Conservation (phyloP, 2,113 vertebrate genomes). For the Sebastes schlegelii region DNA sequence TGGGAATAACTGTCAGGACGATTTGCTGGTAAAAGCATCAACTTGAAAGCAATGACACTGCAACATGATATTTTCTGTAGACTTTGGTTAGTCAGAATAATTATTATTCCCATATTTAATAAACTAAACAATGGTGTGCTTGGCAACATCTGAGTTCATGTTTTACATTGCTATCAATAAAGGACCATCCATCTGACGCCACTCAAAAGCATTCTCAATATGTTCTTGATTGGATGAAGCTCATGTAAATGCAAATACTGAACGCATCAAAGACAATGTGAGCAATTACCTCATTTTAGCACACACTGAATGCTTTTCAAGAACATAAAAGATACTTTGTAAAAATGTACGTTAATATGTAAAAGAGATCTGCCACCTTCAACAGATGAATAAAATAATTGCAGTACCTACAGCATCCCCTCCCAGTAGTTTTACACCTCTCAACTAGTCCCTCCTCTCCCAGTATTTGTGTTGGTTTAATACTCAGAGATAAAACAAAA, state of each 20-base stretch:
- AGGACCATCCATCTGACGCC: neutral
- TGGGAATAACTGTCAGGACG: conserved; percentile 21
- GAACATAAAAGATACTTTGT: neutral
- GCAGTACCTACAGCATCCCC: neutral
- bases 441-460: neutral
- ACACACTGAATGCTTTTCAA: neutral
- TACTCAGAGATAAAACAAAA: neutral
- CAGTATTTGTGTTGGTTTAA: neutral
- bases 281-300: neutral
- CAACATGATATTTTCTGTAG: neutral
- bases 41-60: neutral
- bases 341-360: neutral
- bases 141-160: neutral
- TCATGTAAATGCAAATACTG: neutral
- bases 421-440: neutral
- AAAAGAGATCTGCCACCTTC: neutral
- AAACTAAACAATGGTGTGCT: neutral
- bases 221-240: neutral
- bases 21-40: conserved; percentile 14
- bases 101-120: neutral
- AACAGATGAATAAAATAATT: neutral
- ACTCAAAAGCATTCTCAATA: neutral
- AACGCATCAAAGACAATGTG: neutral
- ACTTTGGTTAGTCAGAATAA: neutral
- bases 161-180: neutral